Evolutionary conservation across 2,888 invertebrate species (phyloP).

Genomic region (Ophioninae sp.): DNA sequence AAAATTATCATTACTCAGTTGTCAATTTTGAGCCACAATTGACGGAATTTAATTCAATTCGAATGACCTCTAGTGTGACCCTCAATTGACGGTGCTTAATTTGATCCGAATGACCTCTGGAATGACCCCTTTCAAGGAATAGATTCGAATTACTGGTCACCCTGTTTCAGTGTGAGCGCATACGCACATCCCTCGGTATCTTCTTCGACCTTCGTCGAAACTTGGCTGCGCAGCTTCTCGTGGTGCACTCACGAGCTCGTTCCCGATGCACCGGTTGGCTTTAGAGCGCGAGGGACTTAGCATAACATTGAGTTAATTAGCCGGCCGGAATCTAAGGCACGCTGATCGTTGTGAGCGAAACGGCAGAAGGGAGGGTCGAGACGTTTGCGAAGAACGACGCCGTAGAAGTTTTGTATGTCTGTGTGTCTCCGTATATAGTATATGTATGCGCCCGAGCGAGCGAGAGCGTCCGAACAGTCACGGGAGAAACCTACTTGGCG

Average conservation of each 20-base stretch:
- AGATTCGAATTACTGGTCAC: too few species aligned
- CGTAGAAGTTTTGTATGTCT: conserved; percentile 29
- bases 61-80: too few species aligned
- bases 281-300: conserved; percentile 75
- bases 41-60: too few species aligned
- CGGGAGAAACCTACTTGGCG: conserved; percentile 77
- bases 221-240: conserved; percentile 36
- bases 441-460: conserved; percentile 54
- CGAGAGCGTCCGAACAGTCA: conserved; percentile 65
- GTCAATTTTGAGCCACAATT: too few species aligned
- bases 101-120: too few species aligned
- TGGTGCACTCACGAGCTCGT: conserved; percentile 35
- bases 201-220: conserved; percentile 55
- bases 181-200: conserved; percentile 14
- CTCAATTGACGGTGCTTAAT: too few species aligned
- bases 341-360: conserved; percentile 59
- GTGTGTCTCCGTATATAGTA: conserved; percentile 6
- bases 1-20: too few species aligned
- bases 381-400: conserved; percentile 32
- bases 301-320: conserved; percentile 80
- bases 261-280: conserved; percentile 71
- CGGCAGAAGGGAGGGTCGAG: conserved; percentile 31
- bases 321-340: conserved; percentile 78
- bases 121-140: too few species aligned
- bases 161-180: not conserved